These are phyloP conservation scores for Iphiclides podalirius DNA, from an alignment of 2,888 invertebrate species.

Conservation along the genomic window DNA sequence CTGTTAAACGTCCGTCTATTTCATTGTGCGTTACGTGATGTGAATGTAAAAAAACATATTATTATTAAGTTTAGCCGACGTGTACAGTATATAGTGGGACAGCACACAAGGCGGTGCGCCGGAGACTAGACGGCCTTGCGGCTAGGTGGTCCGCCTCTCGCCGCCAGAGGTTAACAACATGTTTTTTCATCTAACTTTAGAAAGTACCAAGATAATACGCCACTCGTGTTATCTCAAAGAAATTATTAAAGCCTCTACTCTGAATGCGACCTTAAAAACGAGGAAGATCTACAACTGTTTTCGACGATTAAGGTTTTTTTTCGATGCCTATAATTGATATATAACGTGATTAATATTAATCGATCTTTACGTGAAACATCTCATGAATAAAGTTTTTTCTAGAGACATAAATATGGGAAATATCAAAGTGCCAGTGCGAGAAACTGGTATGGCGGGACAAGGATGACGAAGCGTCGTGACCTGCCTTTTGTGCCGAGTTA, in stretches of 20 bases:
- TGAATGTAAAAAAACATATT: slow-evolving; percentile 12
- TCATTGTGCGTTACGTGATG: slow-evolving; percentile 8
- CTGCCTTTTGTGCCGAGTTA: slow-evolving; percentile 45
- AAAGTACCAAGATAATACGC: slow-evolving; percentile 67
- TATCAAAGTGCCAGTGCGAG: slow-evolving; percentile 5
- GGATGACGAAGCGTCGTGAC: slow-evolving; percentile 46
- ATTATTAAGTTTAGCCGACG: slow-evolving; percentile 17
- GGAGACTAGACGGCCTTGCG: slow-evolving; percentile 69
- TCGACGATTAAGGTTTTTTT: neutral
- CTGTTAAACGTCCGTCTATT: neutral
- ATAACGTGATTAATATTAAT: slow-evolving; percentile 4
- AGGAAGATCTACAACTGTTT: slow-evolving; percentile 11
- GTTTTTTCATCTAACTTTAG: slow-evolving; percentile 73
- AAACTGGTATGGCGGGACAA: slow-evolving; percentile 27
- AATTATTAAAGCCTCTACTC: too few species aligned
- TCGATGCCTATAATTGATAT: neutral
- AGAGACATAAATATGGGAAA: slow-evolving; percentile 5
- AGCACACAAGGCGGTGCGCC: slow-evolving; percentile 34
- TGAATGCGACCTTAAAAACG: slow-evolving; percentile 16
- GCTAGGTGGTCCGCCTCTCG: slow-evolving; percentile 59
- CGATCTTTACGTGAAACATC: neutral
- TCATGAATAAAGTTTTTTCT: neutral
- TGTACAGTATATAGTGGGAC: slow-evolving; percentile 28
- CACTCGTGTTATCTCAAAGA: slow-evolving; percentile 44
- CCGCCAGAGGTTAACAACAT: slow-evolving; percentile 75